A percentile compares a stretch with the other conserved stretches of the same genome.
Evolutionary conservation across 2,888 invertebrate species (phyloP).

Genomic region (Pseudococcus jackbeardsleyi): DNA sequence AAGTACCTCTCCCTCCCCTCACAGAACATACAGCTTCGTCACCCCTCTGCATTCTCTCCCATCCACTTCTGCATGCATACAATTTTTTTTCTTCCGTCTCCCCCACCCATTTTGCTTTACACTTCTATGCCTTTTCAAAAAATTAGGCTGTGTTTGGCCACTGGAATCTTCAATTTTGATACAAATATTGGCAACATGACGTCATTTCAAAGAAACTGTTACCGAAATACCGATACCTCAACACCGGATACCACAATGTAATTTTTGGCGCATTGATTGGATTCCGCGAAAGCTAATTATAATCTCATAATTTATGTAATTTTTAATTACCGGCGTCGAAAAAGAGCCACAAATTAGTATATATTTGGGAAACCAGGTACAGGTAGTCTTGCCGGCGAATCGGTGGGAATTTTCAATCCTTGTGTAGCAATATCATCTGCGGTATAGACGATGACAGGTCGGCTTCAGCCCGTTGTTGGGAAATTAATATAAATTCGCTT

Average conservation of each 20-base stretch:
- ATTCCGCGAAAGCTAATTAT: not conserved
- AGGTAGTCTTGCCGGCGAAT: not conserved
- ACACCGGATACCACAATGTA: not conserved
- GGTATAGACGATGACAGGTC: slow-evolving; percentile 51
- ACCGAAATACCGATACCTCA: not conserved
- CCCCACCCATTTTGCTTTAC: too few relatives aligned
- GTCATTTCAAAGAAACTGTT: not conserved
- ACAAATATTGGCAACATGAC: not conserved
- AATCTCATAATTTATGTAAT: slow-evolving; percentile 42
- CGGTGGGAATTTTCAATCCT: not conserved
- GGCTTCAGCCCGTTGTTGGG: slow-evolving; percentile 15
- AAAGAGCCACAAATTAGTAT: slow-evolving; percentile 37
- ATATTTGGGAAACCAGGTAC: not conserved
- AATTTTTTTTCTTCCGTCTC: too few relatives aligned
- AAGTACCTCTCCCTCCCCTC: too few relatives aligned
- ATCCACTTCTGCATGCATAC: too few relatives aligned
- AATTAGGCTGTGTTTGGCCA: too few relatives aligned
- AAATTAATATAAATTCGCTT: slow-evolving; percentile 62
- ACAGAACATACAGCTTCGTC: too few relatives aligned
- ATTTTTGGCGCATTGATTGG: slow-evolving; percentile 24
- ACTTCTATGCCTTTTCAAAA: too few relatives aligned
- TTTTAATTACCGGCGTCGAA: slow-evolving; percentile 27
- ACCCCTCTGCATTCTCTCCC: too few relatives aligned
- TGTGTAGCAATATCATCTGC: slow-evolving; percentile 12
- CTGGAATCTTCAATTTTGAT: too few relatives aligned